These are phyloP conservation scores for Cryptoprocta ferox DNA, from an alignment of 2,797 vertebrate genomes.

Conservation along the genomic window DNA sequence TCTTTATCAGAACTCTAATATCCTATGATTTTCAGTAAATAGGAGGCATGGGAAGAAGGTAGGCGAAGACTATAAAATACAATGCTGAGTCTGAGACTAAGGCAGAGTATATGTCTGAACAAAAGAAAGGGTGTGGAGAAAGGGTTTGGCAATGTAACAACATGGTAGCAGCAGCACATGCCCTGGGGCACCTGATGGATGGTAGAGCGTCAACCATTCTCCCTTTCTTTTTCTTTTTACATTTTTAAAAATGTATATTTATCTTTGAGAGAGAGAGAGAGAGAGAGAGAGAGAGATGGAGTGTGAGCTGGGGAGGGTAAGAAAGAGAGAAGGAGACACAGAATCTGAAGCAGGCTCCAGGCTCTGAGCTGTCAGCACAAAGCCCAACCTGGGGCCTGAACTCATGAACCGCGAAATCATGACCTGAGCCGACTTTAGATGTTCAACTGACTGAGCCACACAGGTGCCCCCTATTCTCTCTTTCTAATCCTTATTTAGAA, in stretches of 20 bases:
- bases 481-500: not conserved
- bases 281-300: no score
- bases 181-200: accelerated
- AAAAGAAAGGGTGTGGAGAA: not conserved
- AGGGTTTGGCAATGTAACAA: not conserved
- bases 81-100: not conserved
- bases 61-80: not conserved
- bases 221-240: not conserved
- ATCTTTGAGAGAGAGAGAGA: no score
- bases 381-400: no score
- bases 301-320: no score
- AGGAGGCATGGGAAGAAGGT: not conserved
- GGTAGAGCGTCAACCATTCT: not conserved
- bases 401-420: no score
- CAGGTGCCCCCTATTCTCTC: no score
- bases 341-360: no score
- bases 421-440: no score
- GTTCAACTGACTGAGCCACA: no score
- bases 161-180: accelerated
- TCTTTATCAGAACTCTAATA: not conserved
- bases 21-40: not conserved
- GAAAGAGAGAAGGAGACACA: no score
- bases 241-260: no score
- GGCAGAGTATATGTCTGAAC: accelerated
- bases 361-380: no score